A percentile compares a stretch with the other conserved stretches of the same genome.
phyloP scores from a whole-genome alignment of 30 jellyfish, hydroid and myxozoan genomes.

The Hydra vulgaris region DNA sequence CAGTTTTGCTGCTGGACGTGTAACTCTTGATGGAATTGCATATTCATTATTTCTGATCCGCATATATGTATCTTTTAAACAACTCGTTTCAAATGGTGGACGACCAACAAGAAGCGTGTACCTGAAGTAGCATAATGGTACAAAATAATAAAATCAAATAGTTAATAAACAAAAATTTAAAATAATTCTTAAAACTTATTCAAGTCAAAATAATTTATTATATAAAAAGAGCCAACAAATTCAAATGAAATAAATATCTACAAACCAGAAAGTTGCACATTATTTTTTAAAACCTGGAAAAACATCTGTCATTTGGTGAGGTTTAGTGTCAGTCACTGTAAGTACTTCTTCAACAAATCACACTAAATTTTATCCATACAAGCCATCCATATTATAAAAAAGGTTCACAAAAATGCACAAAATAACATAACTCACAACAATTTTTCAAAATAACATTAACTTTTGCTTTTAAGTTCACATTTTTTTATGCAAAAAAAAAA shows the following conservation, averaged over 20 bases:
- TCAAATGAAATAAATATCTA: background rate
- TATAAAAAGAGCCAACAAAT: background rate
- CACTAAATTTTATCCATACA: background rate
- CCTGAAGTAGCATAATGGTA: no score
- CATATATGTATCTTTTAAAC: slow-evolving; percentile 86
- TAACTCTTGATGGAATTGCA: slow-evolving; percentile 89
- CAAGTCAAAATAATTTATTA: background rate
- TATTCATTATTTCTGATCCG: slow-evolving; percentile 87
- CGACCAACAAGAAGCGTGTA: slow-evolving; percentile 90
- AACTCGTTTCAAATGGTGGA: slow-evolving; percentile 95
- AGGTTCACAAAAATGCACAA: background rate
- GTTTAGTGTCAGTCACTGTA: background rate
- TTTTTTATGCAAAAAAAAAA: no score
- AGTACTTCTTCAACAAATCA: background rate
- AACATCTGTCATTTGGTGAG: background rate
- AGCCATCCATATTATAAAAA: background rate
- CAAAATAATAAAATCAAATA: background rate
- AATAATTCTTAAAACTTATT: background rate
- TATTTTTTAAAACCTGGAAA: background rate
- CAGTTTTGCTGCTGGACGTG: slow-evolving; percentile 88
- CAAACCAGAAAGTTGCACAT: background rate
- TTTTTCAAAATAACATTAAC: no score
- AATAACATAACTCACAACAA: no score
- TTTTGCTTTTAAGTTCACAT: no score
- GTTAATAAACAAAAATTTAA: background rate